phyloP scores from a whole-genome alignment of 30 jellyfish, hydroid and myxozoan species.

The Pelagia noctiluca region DNA sequence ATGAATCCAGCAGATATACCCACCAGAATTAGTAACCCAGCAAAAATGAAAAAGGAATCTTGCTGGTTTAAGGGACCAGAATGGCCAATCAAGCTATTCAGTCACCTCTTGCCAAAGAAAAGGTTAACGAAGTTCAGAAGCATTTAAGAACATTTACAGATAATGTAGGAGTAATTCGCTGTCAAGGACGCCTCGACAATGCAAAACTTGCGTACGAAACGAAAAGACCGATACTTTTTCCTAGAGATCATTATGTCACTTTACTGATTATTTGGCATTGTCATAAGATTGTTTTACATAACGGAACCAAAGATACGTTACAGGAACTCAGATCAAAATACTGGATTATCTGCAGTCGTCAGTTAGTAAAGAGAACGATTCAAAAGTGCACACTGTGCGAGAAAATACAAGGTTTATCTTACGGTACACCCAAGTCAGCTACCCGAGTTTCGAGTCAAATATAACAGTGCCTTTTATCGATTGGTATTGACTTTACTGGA shows the following conservation, averaged over 20 bases:
- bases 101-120: too few species aligned
- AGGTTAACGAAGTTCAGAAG: too few species aligned
- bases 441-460: constrained; percentile 56
- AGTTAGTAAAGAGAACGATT: constrained; percentile 11
- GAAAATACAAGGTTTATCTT: constrained; percentile 34
- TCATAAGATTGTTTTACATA: constrained; percentile 11
- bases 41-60: too few species aligned
- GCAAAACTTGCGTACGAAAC: neutral
- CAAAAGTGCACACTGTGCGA: neutral
- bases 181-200: neutral
- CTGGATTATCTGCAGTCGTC: too few species aligned
- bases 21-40: too few species aligned
- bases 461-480: constrained; percentile 45
- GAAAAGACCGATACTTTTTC: neutral
- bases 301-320: constrained; percentile 16
- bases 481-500: constrained; percentile 65
- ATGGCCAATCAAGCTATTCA: too few species aligned
- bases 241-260: neutral
- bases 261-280: neutral
- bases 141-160: neutral
- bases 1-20: too few species aligned
- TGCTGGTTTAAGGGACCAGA: too few species aligned
- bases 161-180: neutral
- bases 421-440: constrained; percentile 27
- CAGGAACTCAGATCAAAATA: constrained; percentile 2